Evolutionary conservation across 2,113 vertebrate genomes (phyloP), one percentile per base, ranked within the genome.

Genomic region (Speoplatyrhinus poulsoni): DNA sequence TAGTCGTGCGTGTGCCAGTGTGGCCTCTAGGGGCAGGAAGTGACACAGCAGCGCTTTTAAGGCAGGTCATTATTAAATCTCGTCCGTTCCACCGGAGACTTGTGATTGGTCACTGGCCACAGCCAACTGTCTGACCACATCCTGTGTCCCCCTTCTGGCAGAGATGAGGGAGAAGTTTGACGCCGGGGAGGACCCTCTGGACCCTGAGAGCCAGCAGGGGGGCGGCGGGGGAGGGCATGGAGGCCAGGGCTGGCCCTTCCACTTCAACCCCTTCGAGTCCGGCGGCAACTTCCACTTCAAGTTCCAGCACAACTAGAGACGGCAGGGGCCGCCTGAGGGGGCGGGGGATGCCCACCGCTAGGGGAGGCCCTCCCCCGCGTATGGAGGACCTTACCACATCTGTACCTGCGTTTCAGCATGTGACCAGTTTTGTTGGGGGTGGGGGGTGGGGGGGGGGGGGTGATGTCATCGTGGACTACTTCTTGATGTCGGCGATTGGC

Each of bases 131-230:
- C 26, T 26, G 26, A 26, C 26, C 26, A 26, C 26, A 26, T 26
- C 26, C 26, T 26, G 26, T 26, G 2, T 26, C 26, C 26, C 26
- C 41, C 8, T 64, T 10, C 52, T 12, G 2, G 4, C 82, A 94
- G 94, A 95, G 81, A 93, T 93, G 94, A 89, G 94, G 49, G 92
- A 95, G 88, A 95, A 95, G 81, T 94, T 95, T 3, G 94, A 95
- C n/a, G 89, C 90, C 0, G 94, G 94, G 0, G 94, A 95, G 55
- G 94, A 95, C 67, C 94, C 94, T 0, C 79, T 95, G 75, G 94
- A 95, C 80, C 94, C 94, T 0, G 94, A 95, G 63, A 95, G 84
- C 72, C 93, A 94, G 85, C 94, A 95, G 67, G 92, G 91, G 0
- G 93, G 90, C 0, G 90, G 90, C 0, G 91, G 92, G 3, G 90